Conservation (phyloP, 2,888 invertebrate species). For the Protodeltote pygarga region DNA sequence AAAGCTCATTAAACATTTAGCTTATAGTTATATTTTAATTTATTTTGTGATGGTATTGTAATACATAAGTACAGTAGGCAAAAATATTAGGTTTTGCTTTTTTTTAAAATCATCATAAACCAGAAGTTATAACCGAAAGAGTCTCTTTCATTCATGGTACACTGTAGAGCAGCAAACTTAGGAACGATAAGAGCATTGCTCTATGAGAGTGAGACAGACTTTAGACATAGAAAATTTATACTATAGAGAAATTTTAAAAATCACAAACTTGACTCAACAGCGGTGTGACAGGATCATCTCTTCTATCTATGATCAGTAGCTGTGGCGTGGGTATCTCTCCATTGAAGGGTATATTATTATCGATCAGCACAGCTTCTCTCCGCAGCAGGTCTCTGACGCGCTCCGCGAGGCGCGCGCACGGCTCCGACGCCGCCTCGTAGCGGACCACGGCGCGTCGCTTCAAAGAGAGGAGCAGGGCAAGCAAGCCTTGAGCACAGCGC, state of each 20-base stretch:
- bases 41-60: no score
- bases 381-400: conserved; percentile 94
- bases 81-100: no score
- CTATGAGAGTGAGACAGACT: no score
- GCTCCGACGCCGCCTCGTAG: conserved; percentile 94
- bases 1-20: no score
- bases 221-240: neutral
- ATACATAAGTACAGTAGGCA: no score
- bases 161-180: no score
- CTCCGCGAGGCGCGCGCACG: conserved; percentile 94
- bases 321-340: conserved; percentile 92
- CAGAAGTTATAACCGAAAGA: no score
- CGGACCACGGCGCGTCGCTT: conserved; percentile 96
- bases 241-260: neutral
- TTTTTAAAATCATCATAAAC: no score
- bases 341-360: conserved; percentile 93
- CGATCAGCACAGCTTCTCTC: conserved; percentile 95
- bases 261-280: conserved; percentile 94
- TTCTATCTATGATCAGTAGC: conserved; percentile 95
- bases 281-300: conserved; percentile 98
- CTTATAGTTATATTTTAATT: neutral
- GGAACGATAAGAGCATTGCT: no score
- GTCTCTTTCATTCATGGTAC: no score
- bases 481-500: conserved; percentile 94
- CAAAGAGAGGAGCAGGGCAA: conserved; percentile 95